Conservation (phyloP, 2,888 invertebrate species). For the Ectropis crepuscularia region DNA sequence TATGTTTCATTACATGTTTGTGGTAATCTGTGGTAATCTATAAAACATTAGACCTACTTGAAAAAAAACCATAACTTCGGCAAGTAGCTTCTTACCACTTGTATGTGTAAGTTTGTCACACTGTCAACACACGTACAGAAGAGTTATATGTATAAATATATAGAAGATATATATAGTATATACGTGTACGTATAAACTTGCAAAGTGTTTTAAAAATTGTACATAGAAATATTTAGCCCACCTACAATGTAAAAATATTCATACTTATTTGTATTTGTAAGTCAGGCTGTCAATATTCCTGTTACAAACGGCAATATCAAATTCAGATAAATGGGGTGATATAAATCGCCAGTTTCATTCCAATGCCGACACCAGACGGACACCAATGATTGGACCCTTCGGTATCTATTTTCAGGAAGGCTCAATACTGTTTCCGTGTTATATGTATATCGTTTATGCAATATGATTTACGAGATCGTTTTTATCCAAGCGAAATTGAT, state of each 20-base stretch:
- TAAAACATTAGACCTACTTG: too few relatives aligned
- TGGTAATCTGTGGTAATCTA: too few relatives aligned
- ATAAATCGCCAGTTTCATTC: conserved; percentile 26
- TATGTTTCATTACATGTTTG: too few relatives aligned
- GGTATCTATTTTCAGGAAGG: conserved; percentile 4
- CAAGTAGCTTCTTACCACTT: background rate
- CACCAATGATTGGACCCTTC: conserved; percentile 14
- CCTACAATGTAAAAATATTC: conserved; percentile 27
- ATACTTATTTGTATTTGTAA: conserved; percentile 20
- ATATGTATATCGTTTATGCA: conserved; percentile 10
- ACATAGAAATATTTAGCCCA: background rate
- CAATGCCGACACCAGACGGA: conserved; percentile 7
- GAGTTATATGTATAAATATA: too few relatives aligned
- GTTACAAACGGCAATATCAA: conserved; percentile 26
- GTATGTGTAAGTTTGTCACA: too few relatives aligned
- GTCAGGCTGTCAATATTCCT: conserved; percentile 16
- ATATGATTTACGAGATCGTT: conserved; percentile 11
- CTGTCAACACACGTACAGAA: too few relatives aligned
- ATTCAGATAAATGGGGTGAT: conserved; percentile 24
- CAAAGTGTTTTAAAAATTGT: too few relatives aligned
- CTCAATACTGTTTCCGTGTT: conserved; percentile 8
- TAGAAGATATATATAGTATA: too few relatives aligned
- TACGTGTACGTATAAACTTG: too few relatives aligned
- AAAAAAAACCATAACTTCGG: background rate
- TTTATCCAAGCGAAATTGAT: conserved; percentile 19